Evolutionary conservation across 2,888 invertebrate genomes (phyloP).

Genomic region (Omphaloscelis lunosa): DNA sequence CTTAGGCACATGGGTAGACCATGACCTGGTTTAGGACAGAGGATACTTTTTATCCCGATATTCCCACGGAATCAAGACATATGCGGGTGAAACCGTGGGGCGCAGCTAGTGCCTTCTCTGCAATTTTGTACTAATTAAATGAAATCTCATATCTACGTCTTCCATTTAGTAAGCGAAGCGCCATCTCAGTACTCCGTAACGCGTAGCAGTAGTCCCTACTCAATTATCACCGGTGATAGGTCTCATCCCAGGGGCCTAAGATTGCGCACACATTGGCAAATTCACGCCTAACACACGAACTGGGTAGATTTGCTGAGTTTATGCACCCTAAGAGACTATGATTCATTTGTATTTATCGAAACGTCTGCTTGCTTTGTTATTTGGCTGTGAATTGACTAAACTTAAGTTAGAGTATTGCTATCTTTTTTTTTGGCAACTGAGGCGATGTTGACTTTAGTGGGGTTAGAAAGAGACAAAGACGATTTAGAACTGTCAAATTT

Average conservation of each 20-base stretch:
- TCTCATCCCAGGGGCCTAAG: slow-evolving; percentile 45
- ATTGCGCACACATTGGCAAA: slow-evolving; percentile 47
- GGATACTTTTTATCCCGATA: too few species aligned
- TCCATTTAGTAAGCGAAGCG: slow-evolving; percentile 22
- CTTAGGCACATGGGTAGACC: too few species aligned
- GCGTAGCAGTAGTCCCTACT: slow-evolving; percentile 38
- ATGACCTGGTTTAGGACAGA: too few species aligned
- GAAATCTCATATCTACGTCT: slow-evolving; percentile 4
- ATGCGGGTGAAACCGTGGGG: too few species aligned
- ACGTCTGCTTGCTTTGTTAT: neutral
- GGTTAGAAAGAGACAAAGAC: neutral
- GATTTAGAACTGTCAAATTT: too few species aligned
- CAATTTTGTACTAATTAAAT: slow-evolving; percentile 15
- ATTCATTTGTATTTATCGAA: slow-evolving; percentile 10
- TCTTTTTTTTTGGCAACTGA: too few species aligned
- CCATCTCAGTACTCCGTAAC: slow-evolving; percentile 21
- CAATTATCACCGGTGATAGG: slow-evolving; percentile 56
- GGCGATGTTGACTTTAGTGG: too few species aligned
- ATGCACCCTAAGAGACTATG: slow-evolving; percentile 27
- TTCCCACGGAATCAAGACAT: too few species aligned
- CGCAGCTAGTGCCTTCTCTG: neutral
- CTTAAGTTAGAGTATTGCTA: neutral
- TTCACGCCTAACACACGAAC: slow-evolving; percentile 28
- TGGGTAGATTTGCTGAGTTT: slow-evolving; percentile 29
- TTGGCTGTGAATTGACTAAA: neutral